Evolutionary conservation across 2,113 vertebrate genomes (phyloP).

Genomic region (Mus pahari): DNA sequence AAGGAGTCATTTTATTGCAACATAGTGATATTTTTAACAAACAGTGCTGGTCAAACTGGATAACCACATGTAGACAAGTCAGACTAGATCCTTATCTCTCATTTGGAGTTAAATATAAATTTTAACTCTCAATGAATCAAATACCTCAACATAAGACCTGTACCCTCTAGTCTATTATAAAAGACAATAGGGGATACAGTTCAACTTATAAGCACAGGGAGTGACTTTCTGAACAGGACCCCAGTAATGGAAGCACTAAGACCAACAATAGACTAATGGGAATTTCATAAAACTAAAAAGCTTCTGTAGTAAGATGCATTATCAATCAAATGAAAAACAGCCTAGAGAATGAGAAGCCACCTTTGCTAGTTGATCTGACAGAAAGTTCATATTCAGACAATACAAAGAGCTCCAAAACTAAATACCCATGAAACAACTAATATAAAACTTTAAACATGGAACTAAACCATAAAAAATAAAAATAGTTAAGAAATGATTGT

Average conservation of each 20-base stretch:
- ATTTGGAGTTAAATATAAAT: neutral
- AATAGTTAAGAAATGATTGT: neutral
- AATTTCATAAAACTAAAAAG: neutral
- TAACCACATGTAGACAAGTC: neutral
- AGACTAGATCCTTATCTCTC: neutral
- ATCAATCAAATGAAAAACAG: neutral
- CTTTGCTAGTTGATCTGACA: neutral
- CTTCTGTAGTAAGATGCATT: neutral
- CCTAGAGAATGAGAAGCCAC: neutral
- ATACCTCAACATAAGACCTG: neutral
- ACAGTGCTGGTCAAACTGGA: neutral
- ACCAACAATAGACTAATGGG: neutral
- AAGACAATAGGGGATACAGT: neutral
- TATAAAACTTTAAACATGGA: neutral
- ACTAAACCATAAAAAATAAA: neutral
- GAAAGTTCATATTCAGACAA: neutral
- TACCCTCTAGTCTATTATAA: neutral
- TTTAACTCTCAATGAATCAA: neutral
- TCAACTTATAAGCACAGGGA: neutral
- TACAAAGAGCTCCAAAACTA: neutral
- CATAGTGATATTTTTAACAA: neutral
- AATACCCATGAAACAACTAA: neutral
- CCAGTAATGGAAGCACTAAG: neutral
- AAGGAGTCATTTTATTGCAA: neutral
- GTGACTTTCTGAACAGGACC: neutral